Conservation (phyloP, 2,888 invertebrate genomes). For the Lepas anatifera region DNA sequence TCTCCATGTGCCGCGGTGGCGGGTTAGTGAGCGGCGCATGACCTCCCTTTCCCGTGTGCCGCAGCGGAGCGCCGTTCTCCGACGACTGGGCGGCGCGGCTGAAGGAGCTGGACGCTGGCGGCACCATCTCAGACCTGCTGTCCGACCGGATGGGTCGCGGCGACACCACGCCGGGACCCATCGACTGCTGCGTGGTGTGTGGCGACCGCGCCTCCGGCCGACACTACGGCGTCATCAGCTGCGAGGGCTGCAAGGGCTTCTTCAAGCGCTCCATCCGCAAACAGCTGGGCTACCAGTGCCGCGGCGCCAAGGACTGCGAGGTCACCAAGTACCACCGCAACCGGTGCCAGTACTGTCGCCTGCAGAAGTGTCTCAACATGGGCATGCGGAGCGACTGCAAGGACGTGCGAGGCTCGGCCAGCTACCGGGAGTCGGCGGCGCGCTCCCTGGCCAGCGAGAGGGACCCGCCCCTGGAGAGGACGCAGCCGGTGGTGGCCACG, state of each 20-base stretch:
- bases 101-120: constrained; percentile 7
- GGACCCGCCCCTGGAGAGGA: no score
- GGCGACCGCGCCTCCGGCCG: constrained; percentile 88
- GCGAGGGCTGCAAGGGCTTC: constrained; percentile 96
- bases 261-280: constrained; percentile 96
- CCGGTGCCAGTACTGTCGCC: constrained; percentile 93
- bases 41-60: no score
- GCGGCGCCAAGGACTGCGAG: constrained; percentile 91
- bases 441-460: neutral
- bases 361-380: constrained; percentile 93
- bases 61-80: no score
- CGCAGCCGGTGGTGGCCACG: no score
- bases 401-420: constrained; percentile 31
- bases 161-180: constrained; percentile 25
- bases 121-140: constrained; percentile 5
- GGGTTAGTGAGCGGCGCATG: no score
- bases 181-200: constrained; percentile 81
- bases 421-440: neutral
- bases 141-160: neutral
- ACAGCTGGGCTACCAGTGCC: constrained; percentile 90
- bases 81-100: no score
- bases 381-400: constrained; percentile 99
- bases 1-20: no score
- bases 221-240: constrained; percentile 82
- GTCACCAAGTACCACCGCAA: constrained; percentile 98